phyloP scores from a whole-genome alignment of 2,797 vertebrate species.

The Micrastur ruficollis region DNA sequence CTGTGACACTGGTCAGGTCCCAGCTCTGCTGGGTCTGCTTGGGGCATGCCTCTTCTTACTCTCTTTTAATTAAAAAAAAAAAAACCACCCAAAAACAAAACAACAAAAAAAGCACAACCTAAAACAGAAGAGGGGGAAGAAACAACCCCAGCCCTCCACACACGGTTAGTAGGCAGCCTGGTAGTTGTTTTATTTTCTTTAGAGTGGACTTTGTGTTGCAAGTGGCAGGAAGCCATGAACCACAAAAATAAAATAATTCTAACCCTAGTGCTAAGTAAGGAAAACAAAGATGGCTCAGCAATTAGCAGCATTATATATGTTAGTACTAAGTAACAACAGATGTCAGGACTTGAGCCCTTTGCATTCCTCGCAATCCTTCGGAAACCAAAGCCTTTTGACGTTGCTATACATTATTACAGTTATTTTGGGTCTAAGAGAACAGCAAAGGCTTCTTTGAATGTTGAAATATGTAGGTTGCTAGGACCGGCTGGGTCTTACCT shows the following conservation, averaged over 20 bases:
- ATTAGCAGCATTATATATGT: slow-evolving; percentile 84
- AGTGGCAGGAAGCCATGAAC: slow-evolving; percentile 81
- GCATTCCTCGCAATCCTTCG: slow-evolving; percentile 75
- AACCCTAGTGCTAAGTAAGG: slow-evolving; percentile 80
- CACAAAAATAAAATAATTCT: slow-evolving; percentile 83
- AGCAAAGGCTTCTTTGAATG: slow-evolving; percentile 27
- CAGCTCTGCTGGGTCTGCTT: background rate
- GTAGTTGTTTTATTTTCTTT: slow-evolving; percentile 78
- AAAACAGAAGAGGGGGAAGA: background rate
- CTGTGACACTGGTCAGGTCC: background rate
- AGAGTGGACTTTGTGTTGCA: slow-evolving; percentile 78
- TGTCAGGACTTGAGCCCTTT: slow-evolving; percentile 72
- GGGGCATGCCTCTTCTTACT: background rate
- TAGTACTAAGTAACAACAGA: slow-evolving; percentile 83
- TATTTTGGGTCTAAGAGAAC: slow-evolving; percentile 52
- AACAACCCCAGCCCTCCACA: slow-evolving; percentile 26
- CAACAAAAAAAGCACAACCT: background rate
- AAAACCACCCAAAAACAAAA: background rate
- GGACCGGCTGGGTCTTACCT: slow-evolving; percentile 57
- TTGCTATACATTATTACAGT: slow-evolving; percentile 69
- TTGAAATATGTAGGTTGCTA: background rate
- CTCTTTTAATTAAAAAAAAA: slow-evolving; percentile 38
- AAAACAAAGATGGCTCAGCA: slow-evolving; percentile 85
- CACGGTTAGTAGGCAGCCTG: slow-evolving; percentile 64
- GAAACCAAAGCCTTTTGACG: slow-evolving; percentile 74